A percentile compares a stretch with the other conserved stretches of the same genome.
These are phyloP conservation scores for Ellobius talpinus DNA, from an alignment of 2,113 vertebrate species.

Conservation along the genomic window DNA sequence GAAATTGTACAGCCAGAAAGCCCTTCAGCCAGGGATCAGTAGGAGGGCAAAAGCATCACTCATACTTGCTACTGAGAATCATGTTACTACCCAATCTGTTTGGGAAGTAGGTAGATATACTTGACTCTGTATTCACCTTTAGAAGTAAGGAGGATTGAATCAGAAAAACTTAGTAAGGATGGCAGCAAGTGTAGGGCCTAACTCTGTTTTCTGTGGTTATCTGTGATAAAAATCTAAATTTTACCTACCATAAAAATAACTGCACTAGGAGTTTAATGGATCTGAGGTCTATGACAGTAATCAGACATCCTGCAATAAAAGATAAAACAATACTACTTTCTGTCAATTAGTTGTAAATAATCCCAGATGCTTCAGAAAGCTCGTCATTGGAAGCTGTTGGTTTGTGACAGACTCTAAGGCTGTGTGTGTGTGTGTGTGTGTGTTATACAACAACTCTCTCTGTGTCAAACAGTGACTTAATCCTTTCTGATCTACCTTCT, in stretches of 20 bases:
- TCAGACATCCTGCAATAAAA: constrained; percentile 42
- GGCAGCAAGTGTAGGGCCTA: background rate
- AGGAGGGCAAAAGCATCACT: background rate
- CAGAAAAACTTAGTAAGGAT: background rate
- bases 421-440: background rate
- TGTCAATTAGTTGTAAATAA: background rate
- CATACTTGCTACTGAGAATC: background rate
- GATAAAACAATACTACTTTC: background rate
- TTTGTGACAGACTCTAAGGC: background rate
- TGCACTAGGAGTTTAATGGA: background rate
- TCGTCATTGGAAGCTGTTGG: background rate
- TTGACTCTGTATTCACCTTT: background rate
- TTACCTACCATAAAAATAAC: background rate
- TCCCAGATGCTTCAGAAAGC: constrained; percentile 32
- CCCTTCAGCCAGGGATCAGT: background rate
- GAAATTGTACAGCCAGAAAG: background rate
- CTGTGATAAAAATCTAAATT: background rate
- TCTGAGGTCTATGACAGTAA: background rate
- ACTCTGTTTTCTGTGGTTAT: background rate
- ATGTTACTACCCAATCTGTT: background rate
- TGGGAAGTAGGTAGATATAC: background rate
- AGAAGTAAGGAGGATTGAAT: background rate
- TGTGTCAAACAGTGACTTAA: background rate
- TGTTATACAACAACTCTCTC: background rate
- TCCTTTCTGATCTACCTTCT: background rate